Percentiles rank a stretch among this genome's conserved stretches.
Conservation (phyloP, 2,888 invertebrate genomes). For the Pedicia rivosa region DNA sequence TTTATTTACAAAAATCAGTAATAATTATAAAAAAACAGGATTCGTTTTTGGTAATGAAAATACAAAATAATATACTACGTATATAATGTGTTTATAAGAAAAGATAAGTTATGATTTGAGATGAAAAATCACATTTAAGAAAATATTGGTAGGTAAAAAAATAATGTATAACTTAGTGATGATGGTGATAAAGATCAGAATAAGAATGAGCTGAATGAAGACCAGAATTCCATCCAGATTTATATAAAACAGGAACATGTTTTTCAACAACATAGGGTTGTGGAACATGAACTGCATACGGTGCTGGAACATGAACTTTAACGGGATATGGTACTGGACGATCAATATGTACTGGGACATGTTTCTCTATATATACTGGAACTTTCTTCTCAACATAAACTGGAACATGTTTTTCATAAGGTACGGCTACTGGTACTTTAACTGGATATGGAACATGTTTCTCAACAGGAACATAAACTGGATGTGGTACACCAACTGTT, state of each 20-base stretch:
- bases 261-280: constrained; percentile 13
- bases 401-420: constrained; percentile 6
- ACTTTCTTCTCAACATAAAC: constrained; percentile 6
- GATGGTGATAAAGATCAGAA: constrained; percentile 3
- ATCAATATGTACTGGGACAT: constrained; percentile 10
- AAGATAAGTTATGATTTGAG: no score
- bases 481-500: constrained; percentile 9
- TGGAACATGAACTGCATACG: constrained; percentile 12
- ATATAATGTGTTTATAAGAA: no score
- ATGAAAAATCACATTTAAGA: no score
- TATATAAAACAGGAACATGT: no score
- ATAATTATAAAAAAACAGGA: no score
- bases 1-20: no score
- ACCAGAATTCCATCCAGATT: no score
- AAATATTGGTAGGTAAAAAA: no score
- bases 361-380: constrained; percentile 8
- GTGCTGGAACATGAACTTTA: constrained; percentile 12
- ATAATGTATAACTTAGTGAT: no score
- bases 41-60: no score
- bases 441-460: constrained; percentile 10
- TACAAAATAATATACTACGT: no score
- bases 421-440: constrained; percentile 8
- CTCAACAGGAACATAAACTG: constrained; percentile 8
- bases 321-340: constrained; percentile 13
- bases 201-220: no score